Evolutionary conservation across 2,113 vertebrate genomes (phyloP), one percentile per base, ranked within the genome.

Genomic region (Struthio camelus): DNA sequence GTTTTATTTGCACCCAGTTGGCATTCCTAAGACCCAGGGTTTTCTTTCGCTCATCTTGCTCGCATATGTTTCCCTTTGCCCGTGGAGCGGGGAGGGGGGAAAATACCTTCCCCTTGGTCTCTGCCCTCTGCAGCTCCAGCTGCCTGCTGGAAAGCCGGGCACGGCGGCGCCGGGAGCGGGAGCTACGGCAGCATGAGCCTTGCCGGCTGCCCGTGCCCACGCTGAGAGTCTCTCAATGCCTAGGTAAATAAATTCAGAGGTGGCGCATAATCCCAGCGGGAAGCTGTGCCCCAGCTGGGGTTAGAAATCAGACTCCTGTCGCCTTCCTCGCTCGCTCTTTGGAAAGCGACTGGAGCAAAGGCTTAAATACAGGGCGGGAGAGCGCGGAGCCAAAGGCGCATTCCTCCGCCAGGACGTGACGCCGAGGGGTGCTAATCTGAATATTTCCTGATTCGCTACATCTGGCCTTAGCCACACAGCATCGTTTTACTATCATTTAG

Each of bases 1-100:
- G 13, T 42, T 93, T 94, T 90, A 85, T 88, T 72, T 94, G n/a
- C 75, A 94, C 95, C 87, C 75, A 88, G 53, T 7, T 82, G 62
- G 38, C 34, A 17, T 94, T 83, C 85, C 71, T n/a, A 42, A 90
- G 50, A 40, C 51, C 42, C 19, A 16, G 50, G 36, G 10, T 42
- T 82, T 81, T 67, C 66, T 46, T 1, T 0, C 5, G 1, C 71
- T 83, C 44, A 7, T 90, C 82, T 94, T 79, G 90, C 44, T 64
- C 30, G 38, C 79, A 72, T 5, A 2, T 82, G 75, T 79, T 94
- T 93, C 92, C 42, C 42, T 73, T 34, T 56, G 32, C 19, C 62
- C 1, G 1, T 0, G 5, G 77, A n/a, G n/a, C n/a, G n/a, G n/a
- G n/a, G n/a, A n/a, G 69, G 61, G 71, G 19, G 66, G 53, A 90